phyloP scores from a whole-genome alignment of 2,113 vertebrate species.

The Lichenostomus cassidix region DNA sequence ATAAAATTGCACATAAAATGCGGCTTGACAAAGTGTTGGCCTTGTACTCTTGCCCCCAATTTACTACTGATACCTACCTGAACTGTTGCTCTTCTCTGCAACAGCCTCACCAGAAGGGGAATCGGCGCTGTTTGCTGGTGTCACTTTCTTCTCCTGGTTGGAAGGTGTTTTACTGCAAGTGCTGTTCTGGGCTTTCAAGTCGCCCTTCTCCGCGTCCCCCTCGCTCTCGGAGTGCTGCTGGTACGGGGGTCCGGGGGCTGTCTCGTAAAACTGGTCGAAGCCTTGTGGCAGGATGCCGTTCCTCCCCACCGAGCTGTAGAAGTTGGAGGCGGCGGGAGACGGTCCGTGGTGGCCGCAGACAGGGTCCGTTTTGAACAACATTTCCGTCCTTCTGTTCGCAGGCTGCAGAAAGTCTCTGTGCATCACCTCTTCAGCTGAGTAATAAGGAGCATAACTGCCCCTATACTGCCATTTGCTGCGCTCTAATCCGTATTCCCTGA shows the following conservation, averaged over 20 bases:
- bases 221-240: constrained; percentile 70
- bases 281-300: constrained; percentile 96
- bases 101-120: constrained; percentile 86
- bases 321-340: constrained; percentile 79
- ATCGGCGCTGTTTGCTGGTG: constrained; percentile 78
- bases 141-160: constrained; percentile 80
- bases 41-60: constrained; percentile 69
- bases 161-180: constrained; percentile 78
- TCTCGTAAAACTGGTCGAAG: constrained; percentile 97
- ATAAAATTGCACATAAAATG: constrained; percentile 95
- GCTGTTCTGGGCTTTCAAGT: constrained; percentile 74
- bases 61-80: constrained; percentile 84
- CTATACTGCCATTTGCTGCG: constrained; percentile 94
- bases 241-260: constrained; percentile 70
- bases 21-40: constrained; percentile 79
- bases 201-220: constrained; percentile 79
- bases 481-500: constrained; percentile 97
- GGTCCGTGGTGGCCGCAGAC: constrained; percentile 84
- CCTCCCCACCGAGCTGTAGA: constrained; percentile 89
- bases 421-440: constrained; percentile 90
- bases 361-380: constrained; percentile 90
- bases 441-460: constrained; percentile 92
- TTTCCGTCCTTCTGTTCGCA: constrained; percentile 86
- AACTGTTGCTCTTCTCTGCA: constrained; percentile 85
- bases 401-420: constrained; percentile 83